These are phyloP conservation scores for Cricetomys ansorgei DNA, from an alignment of 2,113 vertebrate species.

Conservation along the genomic window DNA sequence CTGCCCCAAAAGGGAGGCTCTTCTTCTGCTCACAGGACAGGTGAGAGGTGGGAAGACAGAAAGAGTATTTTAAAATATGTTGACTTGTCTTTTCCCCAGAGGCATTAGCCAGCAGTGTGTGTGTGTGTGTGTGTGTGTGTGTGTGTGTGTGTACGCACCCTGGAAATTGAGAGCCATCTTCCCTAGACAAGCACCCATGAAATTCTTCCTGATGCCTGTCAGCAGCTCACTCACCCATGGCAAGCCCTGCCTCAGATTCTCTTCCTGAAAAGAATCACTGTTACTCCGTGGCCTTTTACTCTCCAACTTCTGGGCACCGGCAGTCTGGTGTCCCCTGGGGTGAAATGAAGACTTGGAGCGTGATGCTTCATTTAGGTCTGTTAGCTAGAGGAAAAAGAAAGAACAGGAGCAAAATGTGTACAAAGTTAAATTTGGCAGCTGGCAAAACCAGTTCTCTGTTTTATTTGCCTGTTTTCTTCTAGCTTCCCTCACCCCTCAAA, in stretches of 20 bases:
- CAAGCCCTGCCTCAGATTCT: constrained; percentile 81
- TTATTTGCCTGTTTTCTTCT: constrained; percentile 50
- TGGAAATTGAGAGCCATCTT: neutral
- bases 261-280: constrained; percentile 88
- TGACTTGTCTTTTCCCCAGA: neutral
- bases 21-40: constrained; percentile 85
- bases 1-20: constrained; percentile 90
- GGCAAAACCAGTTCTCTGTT: constrained; percentile 45
- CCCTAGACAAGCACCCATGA: neutral
- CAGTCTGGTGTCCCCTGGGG: constrained; percentile 86
- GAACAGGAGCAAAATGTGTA: constrained; percentile 33
- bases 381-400: constrained; percentile 81
- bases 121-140: neutral
- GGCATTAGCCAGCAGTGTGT: neutral
- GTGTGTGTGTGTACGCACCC: neutral
- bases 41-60: constrained; percentile 46
- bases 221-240: constrained; percentile 87
- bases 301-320: constrained; percentile 82
- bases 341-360: constrained; percentile 79
- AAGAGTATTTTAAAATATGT: constrained; percentile 24
- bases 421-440: constrained; percentile 43
- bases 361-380: constrained; percentile 74
- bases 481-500: neutral
- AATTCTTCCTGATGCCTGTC: constrained; percentile 38
- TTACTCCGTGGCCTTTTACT: constrained; percentile 87